Evolutionary conservation across 2,888 invertebrate genomes (phyloP).

Genomic region (Patella caerulea): DNA sequence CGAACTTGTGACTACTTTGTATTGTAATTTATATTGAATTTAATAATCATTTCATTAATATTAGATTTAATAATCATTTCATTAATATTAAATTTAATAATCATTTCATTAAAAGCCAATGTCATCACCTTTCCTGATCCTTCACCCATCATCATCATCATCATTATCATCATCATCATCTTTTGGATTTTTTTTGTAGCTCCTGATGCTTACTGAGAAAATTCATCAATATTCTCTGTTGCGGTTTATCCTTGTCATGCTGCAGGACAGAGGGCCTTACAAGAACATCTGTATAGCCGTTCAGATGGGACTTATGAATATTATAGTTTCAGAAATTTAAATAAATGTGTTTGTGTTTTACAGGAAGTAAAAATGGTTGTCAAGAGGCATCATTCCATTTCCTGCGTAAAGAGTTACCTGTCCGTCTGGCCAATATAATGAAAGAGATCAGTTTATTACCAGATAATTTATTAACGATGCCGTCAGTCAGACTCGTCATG

Average conservation of each 20-base stretch:
- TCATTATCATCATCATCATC: too few species aligned
- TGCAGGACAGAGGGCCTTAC: not conserved
- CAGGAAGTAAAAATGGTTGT: slow-evolving; percentile 62
- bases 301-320: not conserved
- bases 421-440: slow-evolving; percentile 99
- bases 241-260: not conserved
- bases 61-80: too few species aligned
- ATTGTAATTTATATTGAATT: too few species aligned
- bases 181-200: not conserved
- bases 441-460: slow-evolving; percentile 97
- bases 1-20: too few species aligned
- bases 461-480: slow-evolving; percentile 91
- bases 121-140: too few species aligned
- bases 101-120: too few species aligned
- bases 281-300: too few species aligned
- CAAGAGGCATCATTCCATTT: slow-evolving; percentile 92
- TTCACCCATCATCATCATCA: too few species aligned
- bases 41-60: too few species aligned
- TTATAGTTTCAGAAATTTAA: not conserved
- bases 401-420: slow-evolving; percentile 96
- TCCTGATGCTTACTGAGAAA: slow-evolving; percentile 3
- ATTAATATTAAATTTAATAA: too few species aligned
- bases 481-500: slow-evolving; percentile 92
- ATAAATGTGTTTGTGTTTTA: slow-evolving; percentile 8
- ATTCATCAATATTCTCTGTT: too few species aligned